phyloP scores from a whole-genome alignment of 2,113 vertebrate species.

The Bambusicola thoracicus region DNA sequence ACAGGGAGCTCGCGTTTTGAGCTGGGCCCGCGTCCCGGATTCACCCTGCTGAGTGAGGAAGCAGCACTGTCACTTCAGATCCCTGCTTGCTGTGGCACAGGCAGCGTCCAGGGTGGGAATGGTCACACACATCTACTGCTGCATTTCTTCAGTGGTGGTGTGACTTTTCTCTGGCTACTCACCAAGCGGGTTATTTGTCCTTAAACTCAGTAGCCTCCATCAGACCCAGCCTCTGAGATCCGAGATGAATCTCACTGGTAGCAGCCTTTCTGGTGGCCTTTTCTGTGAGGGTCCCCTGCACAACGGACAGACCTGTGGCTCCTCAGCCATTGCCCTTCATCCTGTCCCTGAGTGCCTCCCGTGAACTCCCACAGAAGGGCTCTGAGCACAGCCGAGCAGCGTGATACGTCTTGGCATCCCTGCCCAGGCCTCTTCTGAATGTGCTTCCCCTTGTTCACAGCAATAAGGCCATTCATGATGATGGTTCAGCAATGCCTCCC shows the following conservation, averaged over 20 bases:
- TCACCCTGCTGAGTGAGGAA: not conserved
- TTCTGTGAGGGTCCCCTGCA: not conserved
- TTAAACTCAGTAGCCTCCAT: not conserved
- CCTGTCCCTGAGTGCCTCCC: conserved; percentile 45
- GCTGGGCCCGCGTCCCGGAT: conserved; percentile 14
- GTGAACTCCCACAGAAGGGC: conserved; percentile 39
- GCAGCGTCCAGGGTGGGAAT: conserved; percentile 28
- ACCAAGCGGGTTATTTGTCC: not conserved
- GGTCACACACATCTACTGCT: not conserved
- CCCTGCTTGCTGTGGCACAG: not conserved
- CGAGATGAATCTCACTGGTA: not conserved
- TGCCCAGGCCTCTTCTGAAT: conserved; percentile 57
- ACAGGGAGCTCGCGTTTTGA: conserved; percentile 18
- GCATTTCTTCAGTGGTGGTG: rapidly evolving
- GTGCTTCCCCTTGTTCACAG: conserved; percentile 60
- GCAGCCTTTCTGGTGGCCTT: not conserved
- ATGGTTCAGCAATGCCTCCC: conserved; percentile 65
- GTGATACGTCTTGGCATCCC: conserved; percentile 61
- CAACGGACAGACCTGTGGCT: conserved; percentile 25
- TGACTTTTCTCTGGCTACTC: not conserved
- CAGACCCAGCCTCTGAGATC: not conserved
- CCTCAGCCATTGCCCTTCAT: not conserved
- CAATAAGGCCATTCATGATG: conserved; percentile 60
- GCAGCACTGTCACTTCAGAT: conserved; percentile 43
- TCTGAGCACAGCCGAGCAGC: not conserved